Percentiles rank a stretch among this genome's conserved stretches.
Conservation (phyloP, 2,113 vertebrate genomes). For the Erinaceus europaeus region DNA sequence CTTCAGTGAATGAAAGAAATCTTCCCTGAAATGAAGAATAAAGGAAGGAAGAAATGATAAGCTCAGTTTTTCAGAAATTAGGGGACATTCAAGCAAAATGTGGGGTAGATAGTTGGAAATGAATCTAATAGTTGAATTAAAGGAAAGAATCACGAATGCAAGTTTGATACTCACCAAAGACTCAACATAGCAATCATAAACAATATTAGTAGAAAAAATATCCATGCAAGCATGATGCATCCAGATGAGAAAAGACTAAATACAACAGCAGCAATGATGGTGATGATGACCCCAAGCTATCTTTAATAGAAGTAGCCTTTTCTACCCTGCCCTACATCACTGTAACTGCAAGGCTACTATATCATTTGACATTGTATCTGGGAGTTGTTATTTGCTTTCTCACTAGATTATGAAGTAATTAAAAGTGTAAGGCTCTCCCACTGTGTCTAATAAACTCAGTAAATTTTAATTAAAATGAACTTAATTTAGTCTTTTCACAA, state of each 20-base stretch:
- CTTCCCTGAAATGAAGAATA: neutral
- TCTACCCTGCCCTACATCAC: neutral
- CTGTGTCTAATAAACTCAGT: neutral
- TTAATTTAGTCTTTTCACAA: slow-evolving; percentile 6
- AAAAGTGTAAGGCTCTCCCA: neutral
- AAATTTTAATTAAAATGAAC: slow-evolving; percentile 18
- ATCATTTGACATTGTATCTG: neutral
- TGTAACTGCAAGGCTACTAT: neutral
- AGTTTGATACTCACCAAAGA: neutral
- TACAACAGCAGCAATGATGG: too few species aligned
- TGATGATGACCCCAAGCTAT: too few species aligned
- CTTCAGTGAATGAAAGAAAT: neutral
- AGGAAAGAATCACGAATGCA: neutral
- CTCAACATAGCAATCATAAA: neutral
- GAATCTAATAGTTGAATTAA: neutral
- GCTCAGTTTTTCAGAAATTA: neutral
- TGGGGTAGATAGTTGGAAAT: neutral
- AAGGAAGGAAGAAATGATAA: neutral
- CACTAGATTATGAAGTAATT: neutral
- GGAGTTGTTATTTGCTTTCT: neutral
- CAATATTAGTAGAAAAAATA: neutral
- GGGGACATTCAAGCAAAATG: neutral
- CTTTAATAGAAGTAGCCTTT: neutral
- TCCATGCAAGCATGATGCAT: neutral
- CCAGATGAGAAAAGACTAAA: neutral